phyloP scores from a whole-genome alignment of 2,797 vertebrate genomes.

The Lepus oiostolus region DNA sequence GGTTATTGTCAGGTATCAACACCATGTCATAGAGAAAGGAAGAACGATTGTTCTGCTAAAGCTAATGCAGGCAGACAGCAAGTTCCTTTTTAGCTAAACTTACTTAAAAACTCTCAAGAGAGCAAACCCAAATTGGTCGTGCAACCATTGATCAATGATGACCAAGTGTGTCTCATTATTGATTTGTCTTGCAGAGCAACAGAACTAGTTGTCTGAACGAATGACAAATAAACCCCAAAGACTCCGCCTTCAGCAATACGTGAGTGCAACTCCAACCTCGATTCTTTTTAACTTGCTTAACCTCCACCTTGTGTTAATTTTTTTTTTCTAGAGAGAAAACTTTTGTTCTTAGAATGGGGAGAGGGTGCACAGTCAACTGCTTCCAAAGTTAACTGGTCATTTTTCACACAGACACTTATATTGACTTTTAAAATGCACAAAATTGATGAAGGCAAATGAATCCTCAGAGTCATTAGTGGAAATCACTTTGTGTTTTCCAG shows the following conservation, averaged over 20 bases:
- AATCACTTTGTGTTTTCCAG: slow-evolving; percentile 60
- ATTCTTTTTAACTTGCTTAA: slow-evolving; percentile 8
- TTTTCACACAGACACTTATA: slow-evolving; percentile 49
- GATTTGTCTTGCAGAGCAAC: slow-evolving; percentile 38
- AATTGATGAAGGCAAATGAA: slow-evolving; percentile 60
- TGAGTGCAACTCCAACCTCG: background rate
- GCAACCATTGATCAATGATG: slow-evolving; percentile 61
- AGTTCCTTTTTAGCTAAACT: slow-evolving; percentile 67
- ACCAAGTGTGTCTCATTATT: slow-evolving; percentile 53
- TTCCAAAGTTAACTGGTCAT: slow-evolving; percentile 37
- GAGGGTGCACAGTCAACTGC: background rate
- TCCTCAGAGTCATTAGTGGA: slow-evolving; percentile 50
- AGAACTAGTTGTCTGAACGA: slow-evolving; percentile 25
- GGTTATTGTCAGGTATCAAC: slow-evolving; percentile 75
- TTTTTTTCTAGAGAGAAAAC: background rate
- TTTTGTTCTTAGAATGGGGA: slow-evolving; percentile 14
- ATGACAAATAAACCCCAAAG: slow-evolving; percentile 14
- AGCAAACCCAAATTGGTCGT: slow-evolving; percentile 36
- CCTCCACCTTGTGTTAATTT: background rate
- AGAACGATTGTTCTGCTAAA: slow-evolving; percentile 42
- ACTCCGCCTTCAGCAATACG: background rate
- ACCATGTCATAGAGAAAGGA: slow-evolving; percentile 29
- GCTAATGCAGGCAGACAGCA: slow-evolving; percentile 23
- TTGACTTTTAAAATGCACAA: slow-evolving; percentile 60
- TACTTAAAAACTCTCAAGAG: slow-evolving; percentile 62